Evolutionary conservation across 2,797 vertebrate species (phyloP), one percentile per base, ranked within the genome.

Genomic region (Dermochelys coriacea): DNA sequence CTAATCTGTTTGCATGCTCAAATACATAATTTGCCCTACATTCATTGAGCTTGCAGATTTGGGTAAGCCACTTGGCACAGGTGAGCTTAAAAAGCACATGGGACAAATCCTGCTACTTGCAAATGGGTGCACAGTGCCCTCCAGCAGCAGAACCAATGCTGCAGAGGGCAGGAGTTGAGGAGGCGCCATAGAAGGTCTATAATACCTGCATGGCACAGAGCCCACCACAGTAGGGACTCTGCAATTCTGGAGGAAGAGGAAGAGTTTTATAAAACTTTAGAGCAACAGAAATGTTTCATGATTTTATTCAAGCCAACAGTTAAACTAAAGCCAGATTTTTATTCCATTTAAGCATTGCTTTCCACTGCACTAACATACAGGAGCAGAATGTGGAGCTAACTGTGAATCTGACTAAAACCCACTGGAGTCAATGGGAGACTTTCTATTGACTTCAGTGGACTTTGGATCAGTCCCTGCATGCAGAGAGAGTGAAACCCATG

Each of bases 221-320:
- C 41, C 27, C 4, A 2, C 15, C 1, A 0, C 3, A 50, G 0
- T 0, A 6, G 5, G 19, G 16, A 2, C 77, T 5, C 18, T 41
- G 0, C 12, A 19, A 61, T 29, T 86, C 51, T 47, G 49, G 41
- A 64, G 25, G 50, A 59, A 82, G 25, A 45, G 12, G 14, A 57
- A 19, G 21, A 57, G 81, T 23, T 88, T 82, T 83, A 90, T 41
- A 71, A 41, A 71, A 47, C 9, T 68, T 21, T 50, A 19, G 29
- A 79, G 9, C 34, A 79, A 0, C 11, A 81, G 23, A 88, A 87
- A 94, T 91, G 12, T 37, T 82, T 50, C 1, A 18, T 5, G 8
- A 27, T 55, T 51, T 59, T 79, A 87, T 12, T 3, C 34, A 64
- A 19, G 1, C 0, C 2, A 3, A 41, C 45, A 23, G 21, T 71